phyloP scores from a whole-genome alignment of 2,888 invertebrate species.

The Drosophila tanythrix region DNA sequence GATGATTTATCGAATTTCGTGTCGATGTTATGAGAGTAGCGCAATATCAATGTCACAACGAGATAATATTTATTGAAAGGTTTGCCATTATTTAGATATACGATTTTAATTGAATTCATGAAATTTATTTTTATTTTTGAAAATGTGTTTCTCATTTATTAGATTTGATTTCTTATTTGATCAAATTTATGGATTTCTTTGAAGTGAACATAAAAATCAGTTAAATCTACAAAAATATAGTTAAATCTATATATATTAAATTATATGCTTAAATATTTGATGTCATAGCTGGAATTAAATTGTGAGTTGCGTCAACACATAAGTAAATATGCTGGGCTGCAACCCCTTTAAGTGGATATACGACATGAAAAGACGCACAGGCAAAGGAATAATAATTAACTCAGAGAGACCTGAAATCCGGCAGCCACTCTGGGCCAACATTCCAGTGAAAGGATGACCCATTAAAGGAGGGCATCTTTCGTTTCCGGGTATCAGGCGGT shows the following conservation, averaged over 20 bases:
- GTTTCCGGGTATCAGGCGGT: constrained; percentile 3
- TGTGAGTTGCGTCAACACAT: neutral
- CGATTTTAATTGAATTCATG: neutral
- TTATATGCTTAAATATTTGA: neutral
- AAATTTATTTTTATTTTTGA: neutral
- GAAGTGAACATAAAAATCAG: too few relatives aligned
- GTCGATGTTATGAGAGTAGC: neutral
- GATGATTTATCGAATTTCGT: neutral
- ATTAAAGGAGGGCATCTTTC: neutral
- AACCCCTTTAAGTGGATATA: neutral
- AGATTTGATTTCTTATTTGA: neutral
- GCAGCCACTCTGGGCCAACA: neutral
- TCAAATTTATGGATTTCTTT: neutral
- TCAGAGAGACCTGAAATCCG: neutral
- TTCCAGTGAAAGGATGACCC: neutral
- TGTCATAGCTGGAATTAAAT: neutral
- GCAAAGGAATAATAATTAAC: neutral
- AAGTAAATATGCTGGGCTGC: neutral
- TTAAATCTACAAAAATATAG: neutral
- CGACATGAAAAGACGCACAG: neutral
- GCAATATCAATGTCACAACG: neutral
- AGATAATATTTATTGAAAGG: neutral
- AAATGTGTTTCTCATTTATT: neutral
- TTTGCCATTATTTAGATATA: neutral
- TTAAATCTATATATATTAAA: neutral